Conservation (phyloP, 1,140 invertebrate genomes). For the Pogonomyrmex barbatus region DNA sequence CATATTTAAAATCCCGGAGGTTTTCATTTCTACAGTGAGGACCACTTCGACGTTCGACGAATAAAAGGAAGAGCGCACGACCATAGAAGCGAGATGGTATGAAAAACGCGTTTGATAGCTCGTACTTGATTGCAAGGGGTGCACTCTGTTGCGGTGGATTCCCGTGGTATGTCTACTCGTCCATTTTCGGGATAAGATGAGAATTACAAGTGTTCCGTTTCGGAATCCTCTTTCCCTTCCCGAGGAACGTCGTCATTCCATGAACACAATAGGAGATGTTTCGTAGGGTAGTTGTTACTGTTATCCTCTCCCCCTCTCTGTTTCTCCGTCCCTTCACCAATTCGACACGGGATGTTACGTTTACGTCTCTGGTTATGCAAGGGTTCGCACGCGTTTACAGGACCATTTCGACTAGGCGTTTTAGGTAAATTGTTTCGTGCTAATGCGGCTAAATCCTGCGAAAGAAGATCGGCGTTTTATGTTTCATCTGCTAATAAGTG, state of each 20-base stretch:
- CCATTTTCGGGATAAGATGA: constrained; percentile 81
- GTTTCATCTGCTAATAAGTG: constrained; percentile 32
- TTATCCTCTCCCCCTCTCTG: constrained; percentile 26
- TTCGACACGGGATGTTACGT: constrained; percentile 56
- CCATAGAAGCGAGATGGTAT: constrained; percentile 13
- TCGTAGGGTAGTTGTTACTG: constrained; percentile 37
- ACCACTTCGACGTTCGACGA: constrained; percentile 61
- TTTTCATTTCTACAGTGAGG: constrained; percentile 53
- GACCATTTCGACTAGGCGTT: constrained; percentile 74
- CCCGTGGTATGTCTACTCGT: constrained; percentile 58
- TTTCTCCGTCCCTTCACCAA: constrained; percentile 25
- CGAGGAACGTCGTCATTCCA: constrained; percentile 37
- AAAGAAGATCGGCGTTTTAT: constrained; percentile 38
- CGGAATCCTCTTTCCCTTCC: constrained; percentile 67
- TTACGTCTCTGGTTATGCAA: constrained; percentile 55
- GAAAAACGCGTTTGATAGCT: constrained; percentile 76
- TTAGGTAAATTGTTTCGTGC: constrained; percentile 79
- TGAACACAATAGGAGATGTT: constrained; percentile 73
- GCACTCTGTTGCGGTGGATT: constrained; percentile 62
- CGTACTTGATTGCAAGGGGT: constrained; percentile 75
- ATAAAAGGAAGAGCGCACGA: constrained; percentile 46
- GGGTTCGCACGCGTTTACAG: constrained; percentile 62
- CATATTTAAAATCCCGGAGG: not conserved
- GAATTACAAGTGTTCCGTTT: constrained; percentile 79
- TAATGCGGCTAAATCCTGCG: constrained; percentile 59